Evolutionary conservation across 1,140 invertebrate species (phyloP).

Genomic region (Heliconius eleuchia): DNA sequence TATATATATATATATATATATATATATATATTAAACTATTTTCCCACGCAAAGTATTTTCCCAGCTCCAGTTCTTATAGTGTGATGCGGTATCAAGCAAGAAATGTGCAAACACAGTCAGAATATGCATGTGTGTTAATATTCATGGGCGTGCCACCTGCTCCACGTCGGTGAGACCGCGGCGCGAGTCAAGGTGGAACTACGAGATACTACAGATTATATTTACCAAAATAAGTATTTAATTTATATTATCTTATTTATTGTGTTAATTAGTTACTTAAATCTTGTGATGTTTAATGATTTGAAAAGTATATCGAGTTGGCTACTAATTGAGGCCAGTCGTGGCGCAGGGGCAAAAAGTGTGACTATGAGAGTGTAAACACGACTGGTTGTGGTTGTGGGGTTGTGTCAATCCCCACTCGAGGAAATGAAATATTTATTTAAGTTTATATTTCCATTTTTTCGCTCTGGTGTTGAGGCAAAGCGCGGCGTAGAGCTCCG

Average conservation of each 20-base stretch:
- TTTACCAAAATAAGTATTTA: neutral
- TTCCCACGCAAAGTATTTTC: slow-evolving; percentile 6
- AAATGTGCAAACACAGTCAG: slow-evolving; percentile 68
- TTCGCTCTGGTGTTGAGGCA: too few relatives aligned
- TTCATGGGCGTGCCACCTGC: slow-evolving; percentile 65
- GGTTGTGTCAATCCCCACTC: too few relatives aligned
- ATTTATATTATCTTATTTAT: neutral
- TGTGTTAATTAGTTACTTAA: neutral
- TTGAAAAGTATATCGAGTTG: too few relatives aligned
- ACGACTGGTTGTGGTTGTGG: too few relatives aligned
- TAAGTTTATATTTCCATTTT: too few relatives aligned
- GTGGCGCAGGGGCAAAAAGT: too few relatives aligned
- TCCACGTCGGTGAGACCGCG: slow-evolving; percentile 49
- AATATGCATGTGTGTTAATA: slow-evolving; percentile 74
- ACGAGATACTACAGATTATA: neutral
- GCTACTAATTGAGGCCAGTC: too few relatives aligned
- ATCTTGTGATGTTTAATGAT: too few relatives aligned
- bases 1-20: too few relatives aligned
- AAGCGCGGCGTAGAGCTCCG: too few relatives aligned
- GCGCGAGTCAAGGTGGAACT: neutral
- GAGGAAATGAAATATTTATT: too few relatives aligned
- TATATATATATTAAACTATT: slow-evolving; percentile 6
- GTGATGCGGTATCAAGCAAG: slow-evolving; percentile 50
- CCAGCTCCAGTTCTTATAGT: slow-evolving; percentile 31
- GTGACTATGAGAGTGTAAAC: too few relatives aligned